These are phyloP conservation scores for Pelosia muscerda DNA, from an alignment of 2,888 invertebrate genomes.

Conservation along the genomic window DNA sequence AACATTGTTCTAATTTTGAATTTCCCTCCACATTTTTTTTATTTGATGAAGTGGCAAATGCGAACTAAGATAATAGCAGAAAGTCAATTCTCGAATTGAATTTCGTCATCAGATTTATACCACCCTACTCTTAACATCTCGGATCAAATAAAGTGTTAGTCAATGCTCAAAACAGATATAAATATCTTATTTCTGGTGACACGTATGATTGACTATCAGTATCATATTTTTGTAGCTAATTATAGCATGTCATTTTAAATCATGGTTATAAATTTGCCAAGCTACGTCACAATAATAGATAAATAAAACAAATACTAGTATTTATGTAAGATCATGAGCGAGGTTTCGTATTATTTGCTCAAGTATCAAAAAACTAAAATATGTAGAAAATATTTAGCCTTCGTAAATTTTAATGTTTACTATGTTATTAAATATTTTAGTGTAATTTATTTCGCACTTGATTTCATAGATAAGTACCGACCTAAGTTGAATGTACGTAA, in stretches of 20 bases:
- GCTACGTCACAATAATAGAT: constrained; percentile 62
- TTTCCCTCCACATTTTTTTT: too few relatives aligned
- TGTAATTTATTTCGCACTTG: too few relatives aligned
- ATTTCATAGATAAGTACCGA: too few relatives aligned
- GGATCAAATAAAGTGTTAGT: too few relatives aligned
- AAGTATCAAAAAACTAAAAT: constrained; percentile 44
- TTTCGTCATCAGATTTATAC: background rate
- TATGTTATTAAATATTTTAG: background rate
- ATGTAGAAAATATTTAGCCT: constrained; percentile 36
- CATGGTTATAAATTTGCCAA: constrained; percentile 70
- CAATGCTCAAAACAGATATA: background rate
- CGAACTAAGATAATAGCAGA: background rate
- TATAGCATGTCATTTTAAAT: constrained; percentile 43
- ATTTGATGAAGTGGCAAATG: too few relatives aligned
- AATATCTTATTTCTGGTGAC: background rate
- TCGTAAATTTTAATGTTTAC: constrained; percentile 35
- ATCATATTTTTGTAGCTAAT: constrained; percentile 11
- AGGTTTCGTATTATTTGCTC: constrained; percentile 57
- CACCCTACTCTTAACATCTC: too few relatives aligned
- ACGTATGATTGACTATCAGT: constrained; percentile 31
- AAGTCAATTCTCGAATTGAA: background rate
- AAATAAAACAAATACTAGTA: constrained; percentile 56
- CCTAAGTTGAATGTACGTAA: too few relatives aligned
- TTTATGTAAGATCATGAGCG: constrained; percentile 48
- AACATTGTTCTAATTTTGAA: too few relatives aligned